Percentiles rank a stretch among this genome's conserved stretches.
phyloP scores from a whole-genome alignment of 2,888 invertebrate genomes.

The Fragum whitleyi region DNA sequence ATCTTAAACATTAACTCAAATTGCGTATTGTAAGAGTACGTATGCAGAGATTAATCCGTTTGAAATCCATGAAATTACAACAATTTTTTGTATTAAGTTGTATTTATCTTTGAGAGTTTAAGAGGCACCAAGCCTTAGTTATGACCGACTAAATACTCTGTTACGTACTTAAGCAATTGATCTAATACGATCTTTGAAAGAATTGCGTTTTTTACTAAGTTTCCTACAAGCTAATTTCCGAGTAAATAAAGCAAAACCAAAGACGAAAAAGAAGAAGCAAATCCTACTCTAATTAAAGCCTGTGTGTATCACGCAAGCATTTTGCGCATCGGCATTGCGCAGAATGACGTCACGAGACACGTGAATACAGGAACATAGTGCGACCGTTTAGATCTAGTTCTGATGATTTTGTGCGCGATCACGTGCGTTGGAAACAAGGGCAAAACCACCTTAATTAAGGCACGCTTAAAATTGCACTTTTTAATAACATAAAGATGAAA shows the following conservation, averaged over 20 bases:
- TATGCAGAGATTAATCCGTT: too few species aligned
- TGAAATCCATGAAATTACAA: too few species aligned
- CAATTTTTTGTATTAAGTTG: too few species aligned
- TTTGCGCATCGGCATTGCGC: constrained; percentile 7
- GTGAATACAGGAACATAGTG: constrained; percentile 8
- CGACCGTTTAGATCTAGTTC: constrained; percentile 16
- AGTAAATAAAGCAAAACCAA: neutral
- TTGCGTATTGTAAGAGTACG: too few species aligned
- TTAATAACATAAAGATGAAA: neutral
- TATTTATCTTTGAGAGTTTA: too few species aligned
- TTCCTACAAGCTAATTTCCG: neutral
- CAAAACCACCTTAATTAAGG: neutral
- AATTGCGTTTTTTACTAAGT: too few species aligned
- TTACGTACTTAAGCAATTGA: too few species aligned
- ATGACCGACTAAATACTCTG: too few species aligned
- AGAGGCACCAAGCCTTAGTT: too few species aligned
- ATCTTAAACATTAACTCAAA: too few species aligned
- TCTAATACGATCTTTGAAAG: too few species aligned
- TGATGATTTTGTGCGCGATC: constrained; percentile 11
- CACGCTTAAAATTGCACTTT: constrained; percentile 24
- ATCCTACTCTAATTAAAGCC: constrained; percentile 13
- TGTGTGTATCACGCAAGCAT: constrained; percentile 1
- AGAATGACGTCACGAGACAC: constrained; percentile 16
- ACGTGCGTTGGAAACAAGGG: neutral
- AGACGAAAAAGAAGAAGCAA: neutral